Evolutionary conservation across 1,140 invertebrate species (phyloP).

Genomic region (Papilio helenus): DNA sequence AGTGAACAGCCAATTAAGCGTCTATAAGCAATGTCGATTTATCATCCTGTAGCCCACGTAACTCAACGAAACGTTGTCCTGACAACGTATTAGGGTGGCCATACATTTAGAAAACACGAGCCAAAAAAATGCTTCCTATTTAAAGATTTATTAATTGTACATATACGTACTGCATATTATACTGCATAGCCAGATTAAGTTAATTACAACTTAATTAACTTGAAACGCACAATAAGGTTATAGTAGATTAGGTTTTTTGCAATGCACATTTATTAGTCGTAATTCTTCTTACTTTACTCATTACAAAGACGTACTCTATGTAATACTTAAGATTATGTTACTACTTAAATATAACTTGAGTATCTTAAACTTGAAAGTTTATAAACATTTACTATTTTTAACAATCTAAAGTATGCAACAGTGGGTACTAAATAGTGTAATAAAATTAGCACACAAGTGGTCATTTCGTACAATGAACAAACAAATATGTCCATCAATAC

Average conservation of each 20-base stretch:
- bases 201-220: too few species aligned
- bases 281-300: too few species aligned
- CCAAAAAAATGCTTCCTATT: background rate
- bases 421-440: constrained; percentile 25
- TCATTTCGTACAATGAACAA: constrained; percentile 29
- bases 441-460: constrained; percentile 37
- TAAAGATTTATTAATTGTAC: background rate
- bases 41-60: constrained; percentile 70
- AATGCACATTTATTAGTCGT: too few species aligned
- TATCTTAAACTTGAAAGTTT: constrained; percentile 25
- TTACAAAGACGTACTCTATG: too few species aligned
- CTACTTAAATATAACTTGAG: background rate
- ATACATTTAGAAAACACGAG: constrained; percentile 36
- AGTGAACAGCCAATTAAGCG: constrained; percentile 70
- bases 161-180: background rate
- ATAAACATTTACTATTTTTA: constrained; percentile 19
- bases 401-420: constrained; percentile 27
- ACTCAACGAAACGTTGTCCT: constrained; percentile 67
- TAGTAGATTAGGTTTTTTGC: too few species aligned
- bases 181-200: background rate
- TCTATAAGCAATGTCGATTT: constrained; percentile 64
- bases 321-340: background rate
- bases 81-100: constrained; percentile 51
- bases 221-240: too few species aligned
- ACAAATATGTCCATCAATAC: constrained; percentile 8